A percentile compares a stretch with the other conserved stretches of the same genome.
These are phyloP conservation scores for Antennarius maculatus DNA, from an alignment of 2,797 vertebrate genomes.

Conservation along the genomic window DNA sequence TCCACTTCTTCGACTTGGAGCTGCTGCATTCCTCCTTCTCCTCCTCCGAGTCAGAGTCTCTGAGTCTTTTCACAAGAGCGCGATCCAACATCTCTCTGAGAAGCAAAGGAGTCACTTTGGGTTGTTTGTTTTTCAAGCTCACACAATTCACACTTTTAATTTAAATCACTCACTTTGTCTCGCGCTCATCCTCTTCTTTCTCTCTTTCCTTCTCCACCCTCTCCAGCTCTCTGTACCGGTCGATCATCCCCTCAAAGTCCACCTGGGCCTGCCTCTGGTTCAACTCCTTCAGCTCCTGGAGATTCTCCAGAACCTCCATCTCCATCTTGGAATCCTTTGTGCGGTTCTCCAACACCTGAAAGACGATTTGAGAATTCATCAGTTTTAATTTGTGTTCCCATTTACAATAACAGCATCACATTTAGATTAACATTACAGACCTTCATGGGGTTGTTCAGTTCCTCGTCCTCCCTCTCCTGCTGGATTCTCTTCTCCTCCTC, in stretches of 20 bases:
- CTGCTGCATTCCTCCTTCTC: constrained; percentile 64
- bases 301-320: constrained; percentile 97
- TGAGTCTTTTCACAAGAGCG: constrained; percentile 81
- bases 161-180: constrained; percentile 84
- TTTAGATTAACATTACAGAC: constrained; percentile 59
- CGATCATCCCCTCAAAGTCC: constrained; percentile 95
- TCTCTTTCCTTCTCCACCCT: constrained; percentile 81
- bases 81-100: constrained; percentile 88
- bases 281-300: constrained; percentile 96
- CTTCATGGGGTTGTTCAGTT: constrained; percentile 99
- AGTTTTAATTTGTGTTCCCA: background rate
- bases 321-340: constrained; percentile 97
- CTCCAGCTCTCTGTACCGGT: constrained; percentile 86
- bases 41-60: constrained; percentile 88
- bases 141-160: background rate
- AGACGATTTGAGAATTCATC: background rate
- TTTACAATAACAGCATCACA: background rate
- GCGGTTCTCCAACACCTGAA: constrained; percentile 94
- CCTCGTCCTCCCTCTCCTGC: constrained; percentile 93
- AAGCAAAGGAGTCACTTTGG: constrained; percentile 9
- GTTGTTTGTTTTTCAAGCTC: background rate
- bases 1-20: constrained; percentile 72
- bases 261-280: constrained; percentile 96
- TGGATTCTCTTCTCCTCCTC: constrained; percentile 93
- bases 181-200: constrained; percentile 90